These are phyloP conservation scores for Nasua narica DNA, from an alignment of 2,797 vertebrate genomes.

Conservation along the genomic window DNA sequence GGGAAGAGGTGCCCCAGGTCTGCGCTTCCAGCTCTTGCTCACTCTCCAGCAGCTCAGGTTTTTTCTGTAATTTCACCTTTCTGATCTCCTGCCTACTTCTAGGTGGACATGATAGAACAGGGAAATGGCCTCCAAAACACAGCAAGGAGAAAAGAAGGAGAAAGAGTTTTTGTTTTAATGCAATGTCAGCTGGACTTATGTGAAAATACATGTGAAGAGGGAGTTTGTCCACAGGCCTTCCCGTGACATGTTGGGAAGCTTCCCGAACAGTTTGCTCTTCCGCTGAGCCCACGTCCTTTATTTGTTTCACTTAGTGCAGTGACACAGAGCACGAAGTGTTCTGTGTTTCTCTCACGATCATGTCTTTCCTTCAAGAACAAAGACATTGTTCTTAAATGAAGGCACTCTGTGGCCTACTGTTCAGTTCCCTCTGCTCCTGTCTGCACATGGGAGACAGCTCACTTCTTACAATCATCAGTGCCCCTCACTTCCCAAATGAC, in stretches of 20 bases:
- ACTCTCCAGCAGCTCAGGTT: background rate
- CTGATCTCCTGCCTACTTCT: background rate
- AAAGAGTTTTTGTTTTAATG: background rate
- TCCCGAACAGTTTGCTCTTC: background rate
- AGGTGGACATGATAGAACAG: background rate
- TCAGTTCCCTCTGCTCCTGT: background rate
- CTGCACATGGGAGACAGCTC: background rate
- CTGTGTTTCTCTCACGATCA: background rate
- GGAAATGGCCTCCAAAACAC: background rate
- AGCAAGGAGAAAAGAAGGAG: background rate
- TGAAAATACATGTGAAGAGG: background rate
- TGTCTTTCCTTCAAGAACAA: background rate
- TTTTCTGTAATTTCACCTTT: background rate
- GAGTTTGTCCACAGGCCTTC: background rate
- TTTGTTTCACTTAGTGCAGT: background rate
- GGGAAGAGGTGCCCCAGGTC: background rate
- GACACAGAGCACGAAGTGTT: background rate
- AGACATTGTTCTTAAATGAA: background rate
- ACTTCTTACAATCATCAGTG: background rate
- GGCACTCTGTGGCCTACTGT: background rate
- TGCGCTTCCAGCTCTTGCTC: background rate
- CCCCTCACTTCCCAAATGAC: background rate
- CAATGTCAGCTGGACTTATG: background rate
- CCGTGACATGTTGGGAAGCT: background rate
- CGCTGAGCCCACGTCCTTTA: background rate